Evolutionary conservation across 2,888 invertebrate species (phyloP).

Genomic region (Drosophila villosipedis): DNA sequence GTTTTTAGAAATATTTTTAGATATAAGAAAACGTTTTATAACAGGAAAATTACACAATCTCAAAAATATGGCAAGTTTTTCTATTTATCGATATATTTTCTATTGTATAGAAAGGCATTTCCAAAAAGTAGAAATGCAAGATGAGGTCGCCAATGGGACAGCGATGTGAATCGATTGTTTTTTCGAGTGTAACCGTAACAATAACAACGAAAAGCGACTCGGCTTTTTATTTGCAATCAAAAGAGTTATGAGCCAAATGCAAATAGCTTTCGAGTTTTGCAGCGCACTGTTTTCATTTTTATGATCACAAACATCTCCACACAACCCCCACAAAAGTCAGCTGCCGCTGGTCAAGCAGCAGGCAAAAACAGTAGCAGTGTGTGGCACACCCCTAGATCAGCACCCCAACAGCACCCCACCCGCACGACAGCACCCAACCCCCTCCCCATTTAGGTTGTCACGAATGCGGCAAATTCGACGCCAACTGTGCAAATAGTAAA

Average conservation of each 20-base stretch:
- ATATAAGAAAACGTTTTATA: too few species aligned
- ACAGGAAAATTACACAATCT: too few species aligned
- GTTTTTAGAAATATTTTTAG: too few species aligned
- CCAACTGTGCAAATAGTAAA: conserved; percentile 72
- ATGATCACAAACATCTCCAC: conserved; percentile 45
- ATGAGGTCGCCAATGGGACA: too few species aligned
- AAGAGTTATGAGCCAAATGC: conserved; percentile 81
- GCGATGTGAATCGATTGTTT: neutral
- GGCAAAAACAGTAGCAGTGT: conserved; percentile 33
- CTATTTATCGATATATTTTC: too few species aligned
- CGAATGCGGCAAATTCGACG: conserved; percentile 59
- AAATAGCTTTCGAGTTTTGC: conserved; percentile 58
- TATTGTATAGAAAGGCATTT: too few species aligned
- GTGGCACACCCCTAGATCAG: conserved; percentile 1
- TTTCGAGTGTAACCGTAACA: conserved; percentile 17
- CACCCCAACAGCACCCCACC: too few species aligned
- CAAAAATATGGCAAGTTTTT: too few species aligned
- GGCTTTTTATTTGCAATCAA: conserved; percentile 76
- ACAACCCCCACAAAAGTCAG: neutral
- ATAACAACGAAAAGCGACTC: conserved; percentile 44
- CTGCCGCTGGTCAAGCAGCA: conserved; percentile 46
- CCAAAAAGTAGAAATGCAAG: neutral
- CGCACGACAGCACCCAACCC: neutral
- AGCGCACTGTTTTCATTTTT: conserved; percentile 58
- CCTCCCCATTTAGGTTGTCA: neutral